Percentiles rank a stretch among this genome's conserved stretches.
These are phyloP conservation scores for Drosophila lacertosa DNA, from an alignment of 1,140 invertebrate genomes.

Conservation along the genomic window DNA sequence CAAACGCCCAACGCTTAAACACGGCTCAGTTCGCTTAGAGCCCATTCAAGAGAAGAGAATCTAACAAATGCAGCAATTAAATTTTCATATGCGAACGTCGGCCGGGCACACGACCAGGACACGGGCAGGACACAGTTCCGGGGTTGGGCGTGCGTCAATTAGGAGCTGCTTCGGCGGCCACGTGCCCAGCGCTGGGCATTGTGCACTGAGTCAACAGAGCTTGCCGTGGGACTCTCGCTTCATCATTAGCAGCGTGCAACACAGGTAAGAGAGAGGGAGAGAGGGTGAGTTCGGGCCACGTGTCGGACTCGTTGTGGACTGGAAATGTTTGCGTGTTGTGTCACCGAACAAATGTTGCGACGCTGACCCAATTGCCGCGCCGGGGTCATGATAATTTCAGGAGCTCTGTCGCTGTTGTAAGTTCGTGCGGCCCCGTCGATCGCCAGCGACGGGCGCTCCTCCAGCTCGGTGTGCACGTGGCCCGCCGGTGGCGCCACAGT, in stretches of 20 bases:
- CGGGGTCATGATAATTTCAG: conserved; percentile 80
- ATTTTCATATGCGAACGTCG: conserved; percentile 54
- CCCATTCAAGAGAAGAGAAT: conserved; percentile 55
- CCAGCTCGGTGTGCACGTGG: conserved; percentile 31
- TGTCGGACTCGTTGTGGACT: conserved; percentile 33
- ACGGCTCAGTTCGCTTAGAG: neutral
- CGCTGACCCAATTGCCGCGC: conserved; percentile 76
- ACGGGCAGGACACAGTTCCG: neutral
- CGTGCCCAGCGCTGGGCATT: conserved; percentile 55
- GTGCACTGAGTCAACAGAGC: conserved; percentile 62
- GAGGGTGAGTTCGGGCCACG: conserved; percentile 61
- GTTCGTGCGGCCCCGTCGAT: conserved; percentile 63
- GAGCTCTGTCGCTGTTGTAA: conserved; percentile 72
- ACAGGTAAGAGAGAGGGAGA: conserved; percentile 31
- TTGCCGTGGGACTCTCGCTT: conserved; percentile 18
- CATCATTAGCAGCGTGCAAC: conserved; percentile 70
- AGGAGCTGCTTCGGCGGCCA: conserved; percentile 49
- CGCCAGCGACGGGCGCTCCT: conserved; percentile 55
- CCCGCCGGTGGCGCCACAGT: conserved; percentile 41
- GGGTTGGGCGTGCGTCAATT: conserved; percentile 68
- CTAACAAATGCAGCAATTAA: conserved; percentile 78
- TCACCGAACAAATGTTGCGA: conserved; percentile 73
- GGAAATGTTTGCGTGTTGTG: conserved; percentile 60
- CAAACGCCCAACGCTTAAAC: neutral
- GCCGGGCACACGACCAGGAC: conserved; percentile 66